Base-by-base conservation (phyloP, 2,888 invertebrate species). In the Pogonocherus hispidulus region DNA sequence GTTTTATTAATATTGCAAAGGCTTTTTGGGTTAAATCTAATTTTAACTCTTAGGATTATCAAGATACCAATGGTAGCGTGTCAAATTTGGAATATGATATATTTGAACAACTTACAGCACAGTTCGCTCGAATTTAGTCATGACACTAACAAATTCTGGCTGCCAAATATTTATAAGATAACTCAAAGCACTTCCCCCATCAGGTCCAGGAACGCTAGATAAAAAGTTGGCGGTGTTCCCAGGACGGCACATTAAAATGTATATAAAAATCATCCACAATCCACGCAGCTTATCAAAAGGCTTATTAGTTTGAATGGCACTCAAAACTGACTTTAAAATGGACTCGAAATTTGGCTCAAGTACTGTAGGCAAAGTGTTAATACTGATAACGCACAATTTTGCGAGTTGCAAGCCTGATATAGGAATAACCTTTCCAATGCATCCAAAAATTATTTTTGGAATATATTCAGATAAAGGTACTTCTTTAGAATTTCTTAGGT, bases 151-250 rank as follows among this genome's bases (percentile, higher is more conserved):
- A 54, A 65, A 75, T 6, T 64, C 65, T 6, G 69, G 66, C 44
- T 65, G 63, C 75, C 77, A 79, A 14, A 70, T 67, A 32, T 75
- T 74, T 27, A 79, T 51, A 9, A 79, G 70, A 52, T 75, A 79
- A 16, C 68, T 68, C 23, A 79, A 66, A 9, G 79, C 79, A 64
- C 79, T 78, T 9, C 73, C 73, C 11, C 78, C 79, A 69, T 72
- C 69, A 1, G 79, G 79, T 8, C 79, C 79, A n/a, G 79, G 79
- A 51, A 79, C 71, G 51, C 73, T 70, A 8, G 72, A 70, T 41
- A 79, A 59, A 62, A 76, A 77, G 37, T 67, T 74, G 5, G 73
- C 63, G n/a, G 74, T 76, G 49, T 69, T 71, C 22, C 60, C 69
- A 27, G 76, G 74, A 51, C 70, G 64, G 62, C 71, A 74, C 70